phyloP scores from a whole-genome alignment of 2,888 invertebrate genomes.

The Entomobrya multifasciata region DNA sequence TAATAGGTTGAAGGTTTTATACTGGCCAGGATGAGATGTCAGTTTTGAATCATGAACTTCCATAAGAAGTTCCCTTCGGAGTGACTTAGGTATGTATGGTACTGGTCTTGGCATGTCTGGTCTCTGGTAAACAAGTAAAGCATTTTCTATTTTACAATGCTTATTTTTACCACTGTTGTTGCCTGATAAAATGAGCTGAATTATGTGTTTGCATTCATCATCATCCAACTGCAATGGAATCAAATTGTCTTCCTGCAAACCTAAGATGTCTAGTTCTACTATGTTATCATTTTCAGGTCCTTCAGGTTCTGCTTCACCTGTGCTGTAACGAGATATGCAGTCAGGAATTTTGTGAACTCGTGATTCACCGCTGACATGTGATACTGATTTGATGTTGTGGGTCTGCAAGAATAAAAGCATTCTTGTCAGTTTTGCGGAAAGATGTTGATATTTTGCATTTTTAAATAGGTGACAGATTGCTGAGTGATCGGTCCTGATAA shows the following conservation, averaged over 20 bases:
- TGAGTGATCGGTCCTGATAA: slow-evolving; percentile 14
- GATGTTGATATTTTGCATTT: slow-evolving; percentile 18
- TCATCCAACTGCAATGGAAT: too few relatives aligned
- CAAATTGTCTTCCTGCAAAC: too few relatives aligned
- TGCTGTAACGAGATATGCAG: neutral
- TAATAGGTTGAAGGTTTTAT: slow-evolving; percentile 11
- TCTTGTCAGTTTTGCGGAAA: slow-evolving; percentile 32
- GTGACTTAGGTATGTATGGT: slow-evolving; percentile 17
- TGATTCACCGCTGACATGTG: neutral
- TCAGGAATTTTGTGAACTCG: slow-evolving; percentile 27
- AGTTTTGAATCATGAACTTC: slow-evolving; percentile 15
- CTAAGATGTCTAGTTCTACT: neutral
- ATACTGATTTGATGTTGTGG: neutral
- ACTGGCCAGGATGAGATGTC: slow-evolving; percentile 13
- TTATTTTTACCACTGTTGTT: neutral
- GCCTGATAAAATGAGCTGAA: neutral
- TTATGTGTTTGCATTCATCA: too few relatives aligned
- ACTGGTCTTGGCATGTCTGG: neutral
- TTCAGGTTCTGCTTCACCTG: neutral
- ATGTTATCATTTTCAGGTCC: slow-evolving; percentile 9
- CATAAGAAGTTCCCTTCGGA: neutral
- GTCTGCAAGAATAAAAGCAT: slow-evolving; percentile 14
- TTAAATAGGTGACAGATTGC: slow-evolving; percentile 15
- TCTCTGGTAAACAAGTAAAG: neutral
- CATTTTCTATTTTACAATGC: neutral